These are phyloP conservation scores for Aphidius gifuensis DNA, from an alignment of 1,140 invertebrate genomes.

Conservation along the genomic window DNA sequence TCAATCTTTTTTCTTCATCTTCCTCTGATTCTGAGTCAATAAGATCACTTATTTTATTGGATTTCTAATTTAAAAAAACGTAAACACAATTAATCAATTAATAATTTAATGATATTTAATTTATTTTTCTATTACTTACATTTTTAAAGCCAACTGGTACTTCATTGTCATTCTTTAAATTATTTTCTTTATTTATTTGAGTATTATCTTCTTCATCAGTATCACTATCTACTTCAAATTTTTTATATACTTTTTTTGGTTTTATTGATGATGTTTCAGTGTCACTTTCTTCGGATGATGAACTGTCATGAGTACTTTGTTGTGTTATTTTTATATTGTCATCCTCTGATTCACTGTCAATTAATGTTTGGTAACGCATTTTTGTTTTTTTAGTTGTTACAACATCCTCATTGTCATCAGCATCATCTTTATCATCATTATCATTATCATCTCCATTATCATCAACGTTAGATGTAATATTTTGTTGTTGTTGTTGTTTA, in stretches of 20 bases:
- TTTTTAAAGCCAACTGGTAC: neutral
- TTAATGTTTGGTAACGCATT: conserved; percentile 1
- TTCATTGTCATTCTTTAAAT: neutral
- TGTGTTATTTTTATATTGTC: conserved; percentile 6
- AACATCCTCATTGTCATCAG: conserved; percentile 11
- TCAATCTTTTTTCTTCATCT: neutral
- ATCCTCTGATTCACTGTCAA: conserved; percentile 15
- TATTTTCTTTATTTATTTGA: neutral
- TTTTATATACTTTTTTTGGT: conserved; percentile 11
- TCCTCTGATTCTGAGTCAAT: conserved; percentile 30
- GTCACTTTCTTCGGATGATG: conserved; percentile 6
- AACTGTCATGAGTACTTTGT: neutral
- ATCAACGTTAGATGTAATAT: conserved; percentile 74
- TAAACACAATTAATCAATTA: too few relatives aligned
- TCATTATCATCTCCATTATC: neutral
- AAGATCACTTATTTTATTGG: conserved; percentile 18
- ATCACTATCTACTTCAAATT: conserved; percentile 27
- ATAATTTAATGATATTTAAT: neutral
- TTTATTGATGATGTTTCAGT: conserved; percentile 1
- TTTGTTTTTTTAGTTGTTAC: neutral
- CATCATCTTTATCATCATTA: conserved; percentile 7
- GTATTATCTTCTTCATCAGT: conserved; percentile 24
- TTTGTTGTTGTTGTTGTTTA: conserved; percentile 71
- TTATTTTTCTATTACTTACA: neutral
- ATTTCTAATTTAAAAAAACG: conserved; percentile 2